A percentile compares a stretch with the other conserved stretches of the same genome.
phyloP scores from a whole-genome alignment of 2,888 invertebrate genomes.

The Hermaeophaga mercurialis region DNA sequence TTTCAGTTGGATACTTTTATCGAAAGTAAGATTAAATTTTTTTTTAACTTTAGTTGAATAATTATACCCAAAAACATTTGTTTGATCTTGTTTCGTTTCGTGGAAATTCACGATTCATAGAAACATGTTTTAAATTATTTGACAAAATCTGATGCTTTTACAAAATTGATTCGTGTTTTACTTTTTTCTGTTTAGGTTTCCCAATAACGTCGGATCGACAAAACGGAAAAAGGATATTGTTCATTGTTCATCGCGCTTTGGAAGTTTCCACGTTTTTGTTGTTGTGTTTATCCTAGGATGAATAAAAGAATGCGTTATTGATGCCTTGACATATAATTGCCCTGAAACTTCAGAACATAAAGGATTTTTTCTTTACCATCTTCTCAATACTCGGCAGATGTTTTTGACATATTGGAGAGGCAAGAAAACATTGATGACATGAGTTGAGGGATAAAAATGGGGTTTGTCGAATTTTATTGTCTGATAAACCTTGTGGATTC shows the following conservation, averaged over 20 bases:
- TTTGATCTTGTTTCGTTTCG: too few relatives aligned
- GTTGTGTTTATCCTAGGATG: conserved; percentile 1
- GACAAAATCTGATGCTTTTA: too few relatives aligned
- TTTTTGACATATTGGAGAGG: conserved; percentile 8
- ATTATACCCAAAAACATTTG: too few relatives aligned
- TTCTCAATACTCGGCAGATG: neutral
- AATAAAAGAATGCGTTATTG: conserved; percentile 6
- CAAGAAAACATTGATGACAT: neutral
- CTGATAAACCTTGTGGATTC: conserved; percentile 5
- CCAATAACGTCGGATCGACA: neutral
- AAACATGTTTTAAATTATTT: too few relatives aligned
- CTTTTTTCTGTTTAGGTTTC: conserved; percentile 3
- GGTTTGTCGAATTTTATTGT: neutral
- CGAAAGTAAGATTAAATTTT: too few relatives aligned
- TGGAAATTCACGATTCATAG: too few relatives aligned
- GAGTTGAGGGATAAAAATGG: conserved; percentile 3
- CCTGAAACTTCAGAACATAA: conserved; percentile 6
- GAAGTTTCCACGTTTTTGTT: neutral
- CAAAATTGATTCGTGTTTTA: conserved; percentile 9
- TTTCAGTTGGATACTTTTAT: too few relatives aligned
- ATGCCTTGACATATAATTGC: conserved; percentile 4
- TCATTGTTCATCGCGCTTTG: conserved; percentile 1
- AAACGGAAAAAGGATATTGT: conserved; percentile 4
- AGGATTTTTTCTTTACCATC: neutral
- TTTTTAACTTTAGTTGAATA: too few relatives aligned